Evolutionary conservation across 2,797 vertebrate genomes (phyloP), one percentile per base, ranked within the genome.

Genomic region (Sebastiscus albofasciatus): DNA sequence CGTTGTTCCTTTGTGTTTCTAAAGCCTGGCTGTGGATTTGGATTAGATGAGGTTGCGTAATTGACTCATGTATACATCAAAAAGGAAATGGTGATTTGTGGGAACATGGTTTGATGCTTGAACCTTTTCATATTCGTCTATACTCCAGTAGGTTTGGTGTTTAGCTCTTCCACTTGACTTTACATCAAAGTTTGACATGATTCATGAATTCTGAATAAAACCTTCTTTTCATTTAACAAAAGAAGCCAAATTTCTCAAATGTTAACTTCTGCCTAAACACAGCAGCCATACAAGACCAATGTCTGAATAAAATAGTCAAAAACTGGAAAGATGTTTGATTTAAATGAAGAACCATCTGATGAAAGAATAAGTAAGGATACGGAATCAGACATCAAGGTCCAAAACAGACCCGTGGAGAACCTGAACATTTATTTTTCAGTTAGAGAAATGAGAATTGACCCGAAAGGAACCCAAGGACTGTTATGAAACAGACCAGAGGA

Each of bases 1-100:
- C 46, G 36, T 24, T 33, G 33, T 72, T 59, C 24, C 68, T 62
- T 84, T 76, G 42, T 62, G 52, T 52, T 74, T 74, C 39, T n/a
- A 16, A 52, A 42, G 54, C 33, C 42, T 49, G 64, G 12, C 12
- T 55, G 69, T 34, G 39, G 67, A 59, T 79, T 59, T 10, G 29
- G 79, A 81, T 79, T 59, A 59, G 58, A 86, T 4, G 12, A 79
- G 31, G 33, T 46, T 8, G 24, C 72, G 62, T 78, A 67, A 74
- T 67, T 46, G 52, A 75, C 65, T 75, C 2, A 4, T 52, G 62
- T 64, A 26, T 16, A 27, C 20, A 79, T 80, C 70, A 80, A 71
- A 72, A 39, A 75, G 52, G 42, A 72, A 72, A 54, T 9, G 12
- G 26, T 55, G 26, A 34, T 55, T 42, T 36, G n/a, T 12, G 3